Evolutionary conservation across 2,888 invertebrate species (phyloP).

Genomic region (Tetrapedia diversipes): DNA sequence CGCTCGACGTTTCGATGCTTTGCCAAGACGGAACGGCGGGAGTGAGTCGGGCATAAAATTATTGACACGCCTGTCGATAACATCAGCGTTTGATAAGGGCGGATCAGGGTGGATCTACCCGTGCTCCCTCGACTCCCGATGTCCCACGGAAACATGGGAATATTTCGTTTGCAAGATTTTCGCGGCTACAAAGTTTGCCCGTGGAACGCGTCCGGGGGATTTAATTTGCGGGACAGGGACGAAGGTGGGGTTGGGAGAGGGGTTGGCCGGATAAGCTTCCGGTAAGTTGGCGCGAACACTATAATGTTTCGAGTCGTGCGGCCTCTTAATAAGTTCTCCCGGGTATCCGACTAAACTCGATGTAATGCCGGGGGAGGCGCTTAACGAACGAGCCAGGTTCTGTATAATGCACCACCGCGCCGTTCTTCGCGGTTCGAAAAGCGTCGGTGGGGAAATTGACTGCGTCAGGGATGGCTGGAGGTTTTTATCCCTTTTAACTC

Average conservation of each 20-base stretch:
- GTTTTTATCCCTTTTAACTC: too few species aligned
- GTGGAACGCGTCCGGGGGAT: conserved; percentile 29
- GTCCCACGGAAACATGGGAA: not conserved
- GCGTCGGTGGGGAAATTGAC: not conserved
- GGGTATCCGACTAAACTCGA: conserved; percentile 29
- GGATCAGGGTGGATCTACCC: not conserved
- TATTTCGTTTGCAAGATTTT: conserved; percentile 38
- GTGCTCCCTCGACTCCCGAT: too few species aligned
- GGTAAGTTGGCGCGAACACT: conserved; percentile 30
- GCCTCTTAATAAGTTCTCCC: conserved; percentile 49
- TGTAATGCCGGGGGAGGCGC: conserved; percentile 3
- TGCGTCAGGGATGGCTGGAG: too few species aligned
- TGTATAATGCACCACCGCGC: conserved; percentile 12
- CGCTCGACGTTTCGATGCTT: conserved; percentile 13
- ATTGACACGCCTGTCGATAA: conserved; percentile 63
- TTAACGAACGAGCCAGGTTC: conserved; percentile 6
- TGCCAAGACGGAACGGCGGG: not conserved
- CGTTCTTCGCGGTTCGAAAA: not conserved
- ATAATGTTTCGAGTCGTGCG: conserved; percentile 40
- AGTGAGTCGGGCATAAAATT: conserved; percentile 48
- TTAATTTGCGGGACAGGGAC: conserved; percentile 43
- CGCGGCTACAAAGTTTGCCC: conserved; percentile 27
- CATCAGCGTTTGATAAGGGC: conserved; percentile 36
- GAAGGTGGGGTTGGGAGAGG: not conserved
- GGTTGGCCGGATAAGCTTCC: conserved; percentile 29